Evolutionary conservation across 1,140 invertebrate genomes (phyloP).

Genomic region (Coboldia fuscipes): DNA sequence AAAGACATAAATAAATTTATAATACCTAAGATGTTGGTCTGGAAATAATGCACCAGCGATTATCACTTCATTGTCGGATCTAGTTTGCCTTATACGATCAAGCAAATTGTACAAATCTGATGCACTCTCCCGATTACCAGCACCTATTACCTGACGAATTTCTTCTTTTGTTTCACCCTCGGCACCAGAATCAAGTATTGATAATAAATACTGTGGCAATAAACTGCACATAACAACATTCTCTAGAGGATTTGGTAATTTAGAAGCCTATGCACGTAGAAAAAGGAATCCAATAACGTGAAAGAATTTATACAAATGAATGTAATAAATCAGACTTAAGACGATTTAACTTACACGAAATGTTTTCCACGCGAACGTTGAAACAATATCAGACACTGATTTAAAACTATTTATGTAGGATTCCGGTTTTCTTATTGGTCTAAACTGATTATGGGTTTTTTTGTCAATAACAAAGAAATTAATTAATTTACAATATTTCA

Average conservation of each 20-base stretch:
- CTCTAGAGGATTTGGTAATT: neutral
- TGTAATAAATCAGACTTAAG: no score
- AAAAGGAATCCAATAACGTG: no score
- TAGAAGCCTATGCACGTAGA: no score
- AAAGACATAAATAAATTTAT: neutral
- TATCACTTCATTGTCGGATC: neutral
- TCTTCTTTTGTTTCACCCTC: neutral
- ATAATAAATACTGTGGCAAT: neutral
- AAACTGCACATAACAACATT: neutral
- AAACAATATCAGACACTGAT: no score
- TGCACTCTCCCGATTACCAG: neutral
- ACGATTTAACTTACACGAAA: no score
- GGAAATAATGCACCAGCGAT: neutral
- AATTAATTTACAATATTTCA: no score
- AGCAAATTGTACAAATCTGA: neutral
- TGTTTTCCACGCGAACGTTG: no score
- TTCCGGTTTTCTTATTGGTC: no score
- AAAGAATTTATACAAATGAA: no score
- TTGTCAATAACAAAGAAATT: no score
- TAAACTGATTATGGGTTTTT: no score
- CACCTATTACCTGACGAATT: neutral
- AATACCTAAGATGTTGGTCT: neutral
- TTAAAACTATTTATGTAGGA: no score
- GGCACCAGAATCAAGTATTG: neutral
- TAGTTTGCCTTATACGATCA: neutral